phyloP scores from a whole-genome alignment of 2,888 invertebrate genomes.

The Cistogaster globosa region DNA sequence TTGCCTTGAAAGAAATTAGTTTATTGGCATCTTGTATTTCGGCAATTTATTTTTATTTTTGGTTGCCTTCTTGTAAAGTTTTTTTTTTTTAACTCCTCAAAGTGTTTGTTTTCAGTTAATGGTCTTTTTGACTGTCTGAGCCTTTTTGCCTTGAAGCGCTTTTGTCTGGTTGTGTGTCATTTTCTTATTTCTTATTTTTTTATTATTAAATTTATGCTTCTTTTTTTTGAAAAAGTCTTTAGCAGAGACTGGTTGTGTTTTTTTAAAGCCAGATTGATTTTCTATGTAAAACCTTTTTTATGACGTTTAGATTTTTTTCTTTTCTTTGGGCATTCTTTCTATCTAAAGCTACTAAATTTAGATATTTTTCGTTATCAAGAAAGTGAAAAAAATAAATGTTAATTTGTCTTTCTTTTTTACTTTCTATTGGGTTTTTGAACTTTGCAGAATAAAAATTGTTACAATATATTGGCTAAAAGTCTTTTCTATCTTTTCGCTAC shows the following conservation, averaged over 20 bases:
- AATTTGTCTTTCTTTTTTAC: no score
- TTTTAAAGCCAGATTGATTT: slow-evolving; percentile 5
- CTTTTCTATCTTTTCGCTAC: neutral
- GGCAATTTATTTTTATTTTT: neutral
- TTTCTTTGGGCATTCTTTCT: no score
- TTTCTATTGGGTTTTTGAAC: neutral
- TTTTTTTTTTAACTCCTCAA: neutral
- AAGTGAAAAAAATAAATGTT: no score
- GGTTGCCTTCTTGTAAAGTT: neutral
- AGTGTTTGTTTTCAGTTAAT: slow-evolving; percentile 28
- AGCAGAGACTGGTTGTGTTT: neutral
- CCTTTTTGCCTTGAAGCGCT: slow-evolving; percentile 13
- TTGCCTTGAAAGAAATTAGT: slow-evolving; percentile 47
- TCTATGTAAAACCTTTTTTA: slow-evolving; percentile 30
- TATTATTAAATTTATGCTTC: no score
- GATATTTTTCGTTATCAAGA: no score
- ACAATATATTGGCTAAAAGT: slow-evolving; percentile 4
- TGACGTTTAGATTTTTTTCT: neutral
- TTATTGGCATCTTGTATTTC: slow-evolving; percentile 63
- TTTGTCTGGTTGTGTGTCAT: no score
- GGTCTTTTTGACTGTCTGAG: slow-evolving; percentile 57
- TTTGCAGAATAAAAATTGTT: slow-evolving; percentile 2
- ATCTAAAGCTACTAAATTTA: no score
- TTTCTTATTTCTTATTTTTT: no score
- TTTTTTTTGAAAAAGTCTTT: no score